Conservation (phyloP, 2,888 invertebrate species). For the Dasypogon diadema region DNA sequence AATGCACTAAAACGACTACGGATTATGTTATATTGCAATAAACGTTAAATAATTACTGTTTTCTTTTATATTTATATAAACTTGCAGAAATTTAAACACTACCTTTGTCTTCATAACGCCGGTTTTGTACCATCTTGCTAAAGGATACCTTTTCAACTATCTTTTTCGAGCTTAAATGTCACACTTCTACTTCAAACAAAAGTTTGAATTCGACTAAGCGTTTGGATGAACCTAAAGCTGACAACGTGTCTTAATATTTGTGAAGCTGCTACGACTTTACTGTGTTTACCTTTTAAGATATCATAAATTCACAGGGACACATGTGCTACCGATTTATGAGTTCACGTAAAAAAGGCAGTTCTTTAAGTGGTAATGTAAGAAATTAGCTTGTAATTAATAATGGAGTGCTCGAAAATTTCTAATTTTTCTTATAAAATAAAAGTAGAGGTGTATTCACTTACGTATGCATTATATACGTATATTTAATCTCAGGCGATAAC, state of each 20-base stretch:
- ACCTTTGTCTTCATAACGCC: conserved; percentile 22
- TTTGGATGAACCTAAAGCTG: neutral
- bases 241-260: neutral
- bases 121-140: conserved; percentile 51
- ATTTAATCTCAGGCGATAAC: neutral
- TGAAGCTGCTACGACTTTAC: neutral
- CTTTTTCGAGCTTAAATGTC: neutral
- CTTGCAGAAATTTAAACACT: no score
- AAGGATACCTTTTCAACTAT: no score
- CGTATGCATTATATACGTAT: neutral
- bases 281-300: conserved; percentile 37
- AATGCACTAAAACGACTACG: no score
- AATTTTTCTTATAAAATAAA: no score
- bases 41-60: no score
- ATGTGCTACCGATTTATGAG: conserved; percentile 31
- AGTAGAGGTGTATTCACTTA: neutral
- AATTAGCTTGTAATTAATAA: no score
- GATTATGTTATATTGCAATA: no score
- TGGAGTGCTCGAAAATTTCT: no score
- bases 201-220: conserved; percentile 13
- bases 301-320: conserved; percentile 20
- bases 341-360: neutral
- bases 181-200: conserved; percentile 7
- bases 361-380: no score
- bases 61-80: no score